A percentile compares a stretch with the other conserved stretches of the same genome.
Conservation (phyloP, 2,113 vertebrate species). For the Sinocyclocheilus anshuiensis region DNA sequence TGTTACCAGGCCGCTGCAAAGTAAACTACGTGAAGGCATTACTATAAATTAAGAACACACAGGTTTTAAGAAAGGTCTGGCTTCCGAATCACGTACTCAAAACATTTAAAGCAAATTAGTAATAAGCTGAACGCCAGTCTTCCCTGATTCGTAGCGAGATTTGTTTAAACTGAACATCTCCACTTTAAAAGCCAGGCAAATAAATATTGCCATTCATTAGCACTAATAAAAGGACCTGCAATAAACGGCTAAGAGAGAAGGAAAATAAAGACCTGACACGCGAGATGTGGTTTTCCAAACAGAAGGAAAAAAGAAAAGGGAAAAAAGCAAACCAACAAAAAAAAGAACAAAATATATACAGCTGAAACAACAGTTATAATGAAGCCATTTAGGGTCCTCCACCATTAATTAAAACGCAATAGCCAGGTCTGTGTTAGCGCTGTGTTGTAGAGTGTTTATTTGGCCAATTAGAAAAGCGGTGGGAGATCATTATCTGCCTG, state of each 20-base stretch:
- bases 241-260: conserved; percentile 57
- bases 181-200: conserved; percentile 55
- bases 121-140: conserved; percentile 39
- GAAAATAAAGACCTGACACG: conserved; percentile 72
- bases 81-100: conserved; percentile 38
- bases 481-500: conserved; percentile 93
- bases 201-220: conserved; percentile 65
- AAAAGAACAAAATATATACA: conserved; percentile 69
- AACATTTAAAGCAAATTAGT: conserved; percentile 66
- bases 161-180: conserved; percentile 37
- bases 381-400: conserved; percentile 77
- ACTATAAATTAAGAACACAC: conserved; percentile 37
- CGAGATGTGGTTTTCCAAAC: conserved; percentile 68
- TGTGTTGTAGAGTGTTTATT: conserved; percentile 93
- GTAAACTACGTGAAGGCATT: conserved; percentile 42
- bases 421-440: conserved; percentile 82
- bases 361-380: conserved; percentile 81
- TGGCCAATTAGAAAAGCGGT: conserved; percentile 98
- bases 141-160: conserved; percentile 28
- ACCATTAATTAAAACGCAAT: conserved; percentile 83
- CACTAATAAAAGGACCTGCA: conserved; percentile 44
- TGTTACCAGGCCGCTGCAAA: conserved; percentile 47
- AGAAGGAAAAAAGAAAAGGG: conserved; percentile 32
- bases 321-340: conserved; percentile 34
- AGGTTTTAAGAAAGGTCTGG: conserved; percentile 37